These are phyloP conservation scores for Caenorhabditis sulstoni DNA, from an alignment of 2,888 invertebrate genomes.

Conservation along the genomic window DNA sequence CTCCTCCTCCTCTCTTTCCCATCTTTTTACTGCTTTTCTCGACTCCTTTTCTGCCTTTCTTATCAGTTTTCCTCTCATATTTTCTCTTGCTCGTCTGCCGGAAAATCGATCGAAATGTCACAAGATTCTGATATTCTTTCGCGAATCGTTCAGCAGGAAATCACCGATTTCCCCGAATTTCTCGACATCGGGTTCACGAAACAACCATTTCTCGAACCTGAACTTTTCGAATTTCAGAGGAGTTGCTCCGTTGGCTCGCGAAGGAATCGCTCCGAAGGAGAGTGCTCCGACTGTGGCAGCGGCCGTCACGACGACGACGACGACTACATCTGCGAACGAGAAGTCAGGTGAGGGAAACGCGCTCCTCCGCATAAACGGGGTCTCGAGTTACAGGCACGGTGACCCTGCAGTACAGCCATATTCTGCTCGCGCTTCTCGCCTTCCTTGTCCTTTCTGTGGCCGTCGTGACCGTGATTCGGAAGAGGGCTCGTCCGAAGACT, in stretches of 20 bases:
- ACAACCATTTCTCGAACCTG: not conserved
- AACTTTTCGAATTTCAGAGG: constrained; percentile 30
- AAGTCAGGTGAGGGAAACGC: constrained; percentile 21
- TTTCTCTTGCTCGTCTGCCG: not conserved
- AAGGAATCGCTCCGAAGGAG: constrained; percentile 33
- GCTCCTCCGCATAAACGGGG: no score
- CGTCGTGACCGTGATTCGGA: constrained; percentile 53
- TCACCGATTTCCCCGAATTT: constrained; percentile 55
- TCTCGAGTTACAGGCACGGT: constrained; percentile 41
- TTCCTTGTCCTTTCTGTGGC: constrained; percentile 49
- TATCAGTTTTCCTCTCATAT: constrained; percentile 22
- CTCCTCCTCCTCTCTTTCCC: no score
- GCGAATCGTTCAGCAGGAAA: constrained; percentile 43
- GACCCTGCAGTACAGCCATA: constrained; percentile 55
- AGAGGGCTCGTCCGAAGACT: constrained; percentile 47
- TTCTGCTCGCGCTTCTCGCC: constrained; percentile 39
- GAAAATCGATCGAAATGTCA: constrained; percentile 10
- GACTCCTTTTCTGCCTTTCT: constrained; percentile 3
- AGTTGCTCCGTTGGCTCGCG: constrained; percentile 42
- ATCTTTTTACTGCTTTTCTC: no score
- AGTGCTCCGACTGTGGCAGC: constrained; percentile 18
- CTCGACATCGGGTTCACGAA: constrained; percentile 20
- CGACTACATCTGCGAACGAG: constrained; percentile 24
- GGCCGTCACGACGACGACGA: constrained; percentile 13
- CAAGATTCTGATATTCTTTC: constrained; percentile 31